Base-by-base conservation (phyloP, 2,888 invertebrate species). In the Aphodius granarius region DNA sequence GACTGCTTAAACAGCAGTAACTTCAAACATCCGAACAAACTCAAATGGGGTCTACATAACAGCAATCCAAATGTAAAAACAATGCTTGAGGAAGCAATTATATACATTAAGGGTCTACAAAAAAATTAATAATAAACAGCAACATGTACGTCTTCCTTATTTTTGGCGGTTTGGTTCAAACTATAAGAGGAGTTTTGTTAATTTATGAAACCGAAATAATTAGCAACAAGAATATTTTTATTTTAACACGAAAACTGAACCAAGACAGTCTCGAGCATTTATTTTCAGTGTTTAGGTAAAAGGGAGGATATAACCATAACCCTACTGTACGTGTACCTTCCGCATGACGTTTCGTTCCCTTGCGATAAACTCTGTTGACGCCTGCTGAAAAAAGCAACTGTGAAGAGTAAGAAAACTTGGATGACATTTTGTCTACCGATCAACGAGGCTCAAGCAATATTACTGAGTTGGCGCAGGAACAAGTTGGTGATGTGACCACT, bases 271-370 rank as follows among this genome's bases (percentile, higher is more conserved):
- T 65, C 20, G 73, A 65, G 66, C 23, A 73, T 64, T 63, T 73
- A 13, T 73, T 73, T 43, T 73, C 73, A 2, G 21, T 64, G n/a
- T 17, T 64, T 73, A 16, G 73, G 15, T 66, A 73, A 65, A 65
- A 18, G 16, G 73, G 73, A 65, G 65, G 65, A 20, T 73, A 65
- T 64, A 73, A 73, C 23, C 73, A 20, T 65, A 73, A 73, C 62
- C 73, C 73, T 9, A 73, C 66, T 3, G 73, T 62, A 3, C 23
- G n/a, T n/a, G 72, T 63, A 17, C 63, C 18, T 72, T 72, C 62
- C 72, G 63, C 19, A 72, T 63, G 18, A 72, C 13, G 17, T 72
- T 72, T 68, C 68, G 71, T n/a, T 21, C 71, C 6, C 17, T 18
- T 21, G 71, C 71, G 18, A 20, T 70, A 20, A 70, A 70, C 22